Conservation (phyloP, 1,140 invertebrate species). For the Lepidurus arcticus region DNA sequence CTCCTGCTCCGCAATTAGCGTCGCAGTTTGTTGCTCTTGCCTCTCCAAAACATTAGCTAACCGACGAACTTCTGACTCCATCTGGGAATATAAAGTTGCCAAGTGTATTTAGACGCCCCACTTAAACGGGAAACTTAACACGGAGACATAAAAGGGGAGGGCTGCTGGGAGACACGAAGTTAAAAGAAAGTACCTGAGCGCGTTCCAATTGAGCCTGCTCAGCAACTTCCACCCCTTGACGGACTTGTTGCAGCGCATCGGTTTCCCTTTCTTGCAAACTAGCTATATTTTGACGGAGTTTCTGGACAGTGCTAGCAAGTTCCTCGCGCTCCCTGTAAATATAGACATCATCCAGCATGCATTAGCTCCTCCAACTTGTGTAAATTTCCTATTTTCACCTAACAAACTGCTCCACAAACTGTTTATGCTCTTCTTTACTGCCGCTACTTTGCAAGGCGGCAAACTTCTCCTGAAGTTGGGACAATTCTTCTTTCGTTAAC, state of each 20-base stretch:
- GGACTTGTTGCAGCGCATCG: constrained; percentile 30
- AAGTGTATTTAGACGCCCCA: not conserved
- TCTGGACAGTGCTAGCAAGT: constrained; percentile 24
- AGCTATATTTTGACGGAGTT: constrained; percentile 25
- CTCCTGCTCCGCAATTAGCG: constrained; percentile 25
- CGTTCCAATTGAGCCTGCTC: constrained; percentile 34
- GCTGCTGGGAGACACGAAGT: not conserved
- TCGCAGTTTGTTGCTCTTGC: constrained; percentile 29
- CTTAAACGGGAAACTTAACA: not conserved
- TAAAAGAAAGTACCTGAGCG: constrained; percentile 27
- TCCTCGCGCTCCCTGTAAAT: constrained; percentile 26
- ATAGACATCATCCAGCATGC: not conserved
- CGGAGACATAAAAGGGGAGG: not conserved
- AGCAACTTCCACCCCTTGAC: constrained; percentile 32
- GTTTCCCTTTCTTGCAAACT: constrained; percentile 30
- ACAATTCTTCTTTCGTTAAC: not conserved
- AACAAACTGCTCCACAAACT: not conserved
- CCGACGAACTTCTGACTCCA: constrained; percentile 32
- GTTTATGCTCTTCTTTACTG: constrained; percentile 4
- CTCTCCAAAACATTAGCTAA: constrained; percentile 27
- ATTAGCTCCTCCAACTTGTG: not conserved
- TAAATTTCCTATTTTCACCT: constrained; percentile 16
- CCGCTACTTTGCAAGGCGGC: not conserved
- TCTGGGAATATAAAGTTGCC: constrained; percentile 21
- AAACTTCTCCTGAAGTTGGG: constrained; percentile 25